These are phyloP conservation scores for Malacoctenus gilli DNA, from an alignment of 2,797 vertebrate genomes.

Conservation along the genomic window DNA sequence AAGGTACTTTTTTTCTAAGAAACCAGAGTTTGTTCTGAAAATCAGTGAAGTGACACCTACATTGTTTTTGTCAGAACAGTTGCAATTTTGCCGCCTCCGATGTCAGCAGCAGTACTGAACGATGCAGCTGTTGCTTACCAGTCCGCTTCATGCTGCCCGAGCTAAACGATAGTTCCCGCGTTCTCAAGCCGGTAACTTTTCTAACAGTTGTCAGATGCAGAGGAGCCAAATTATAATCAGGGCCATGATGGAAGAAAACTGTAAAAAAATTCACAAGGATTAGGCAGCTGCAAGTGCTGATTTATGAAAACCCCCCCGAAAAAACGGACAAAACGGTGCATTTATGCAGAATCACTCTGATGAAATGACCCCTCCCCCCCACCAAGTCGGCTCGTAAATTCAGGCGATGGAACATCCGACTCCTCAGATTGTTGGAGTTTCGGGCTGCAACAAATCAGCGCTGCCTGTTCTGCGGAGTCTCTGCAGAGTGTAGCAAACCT, in stretches of 20 bases:
- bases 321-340: constrained; percentile 13
- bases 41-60: constrained; percentile 15
- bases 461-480: constrained; percentile 1
- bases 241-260: constrained; percentile 23
- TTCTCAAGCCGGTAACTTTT: constrained; percentile 8
- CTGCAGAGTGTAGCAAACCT: constrained; percentile 16
- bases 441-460: constrained; percentile 25
- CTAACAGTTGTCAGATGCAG: constrained; percentile 20
- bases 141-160: constrained; percentile 13
- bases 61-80: constrained; percentile 10
- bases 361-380: constrained; percentile 32
- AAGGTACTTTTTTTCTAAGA: background rate
- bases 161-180: constrained; percentile 11
- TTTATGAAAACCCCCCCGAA: constrained; percentile 26
- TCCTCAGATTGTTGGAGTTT: constrained; percentile 16
- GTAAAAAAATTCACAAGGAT: constrained; percentile 27
- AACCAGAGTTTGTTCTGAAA: background rate
- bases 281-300: constrained; percentile 10
- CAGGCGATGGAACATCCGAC: constrained; percentile 18
- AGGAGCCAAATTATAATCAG: constrained; percentile 26
- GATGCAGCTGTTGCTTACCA: constrained; percentile 17
- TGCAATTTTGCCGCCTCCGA: constrained; percentile 19
- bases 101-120: constrained; percentile 13
- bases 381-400: constrained; percentile 30
- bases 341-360: constrained; percentile 15